These are phyloP conservation scores for Pantherophis alleghaniensis DNA, from an alignment of 2,797 vertebrate species.

Conservation along the genomic window DNA sequence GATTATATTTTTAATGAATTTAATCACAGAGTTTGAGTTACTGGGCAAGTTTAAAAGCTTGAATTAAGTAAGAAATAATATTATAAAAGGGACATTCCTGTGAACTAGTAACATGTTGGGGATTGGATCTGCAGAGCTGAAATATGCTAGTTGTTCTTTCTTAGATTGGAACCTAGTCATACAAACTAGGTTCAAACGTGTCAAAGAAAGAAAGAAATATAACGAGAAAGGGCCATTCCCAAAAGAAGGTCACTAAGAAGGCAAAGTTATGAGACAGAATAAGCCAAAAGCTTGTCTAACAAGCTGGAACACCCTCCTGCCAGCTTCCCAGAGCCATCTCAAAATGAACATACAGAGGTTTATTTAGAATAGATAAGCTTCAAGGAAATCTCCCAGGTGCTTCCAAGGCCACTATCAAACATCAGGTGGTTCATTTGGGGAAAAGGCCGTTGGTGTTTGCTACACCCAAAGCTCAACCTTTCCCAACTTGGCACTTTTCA, in stretches of 20 bases:
- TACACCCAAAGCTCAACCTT: neutral
- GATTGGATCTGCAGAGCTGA: too few relatives aligned
- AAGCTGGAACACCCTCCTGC: neutral
- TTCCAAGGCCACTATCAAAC: neutral
- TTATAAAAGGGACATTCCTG: neutral
- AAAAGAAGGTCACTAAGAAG: neutral
- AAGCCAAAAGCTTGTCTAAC: neutral
- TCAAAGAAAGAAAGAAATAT: neutral
- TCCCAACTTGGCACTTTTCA: neutral
- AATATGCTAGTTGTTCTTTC: neutral
- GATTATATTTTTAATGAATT: neutral
- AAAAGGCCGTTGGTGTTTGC: neutral
- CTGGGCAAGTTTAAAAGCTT: neutral
- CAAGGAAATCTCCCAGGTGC: neutral
- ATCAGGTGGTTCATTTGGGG: neutral
- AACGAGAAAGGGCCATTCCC: too few relatives aligned
- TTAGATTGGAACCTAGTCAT: neutral
- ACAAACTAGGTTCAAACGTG: neutral
- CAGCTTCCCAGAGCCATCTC: neutral
- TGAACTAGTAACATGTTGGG: neutral
- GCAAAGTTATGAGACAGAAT: neutral
- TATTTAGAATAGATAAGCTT: neutral
- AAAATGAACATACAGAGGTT: neutral
- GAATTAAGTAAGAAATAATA: neutral
- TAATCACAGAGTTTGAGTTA: neutral